phyloP scores from a whole-genome alignment of 1,140 invertebrate species.

The Ptiloglossa arizonensis region DNA sequence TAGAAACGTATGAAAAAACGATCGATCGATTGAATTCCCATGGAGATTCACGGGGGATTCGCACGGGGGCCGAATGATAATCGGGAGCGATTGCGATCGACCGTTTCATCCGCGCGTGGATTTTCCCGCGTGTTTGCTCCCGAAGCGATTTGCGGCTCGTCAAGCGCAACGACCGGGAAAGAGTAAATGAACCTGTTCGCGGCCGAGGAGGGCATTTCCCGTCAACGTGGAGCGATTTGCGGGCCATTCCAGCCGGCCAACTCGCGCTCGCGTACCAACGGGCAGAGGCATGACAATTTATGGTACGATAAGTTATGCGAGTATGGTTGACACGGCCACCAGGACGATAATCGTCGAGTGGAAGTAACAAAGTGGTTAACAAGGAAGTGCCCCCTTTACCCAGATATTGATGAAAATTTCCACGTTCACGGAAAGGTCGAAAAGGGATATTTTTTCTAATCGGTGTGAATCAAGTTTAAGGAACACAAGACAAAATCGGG shows the following conservation, averaged over 20 bases:
- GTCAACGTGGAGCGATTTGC: constrained; percentile 20
- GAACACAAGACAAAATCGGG: no score
- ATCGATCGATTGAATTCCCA: not conserved
- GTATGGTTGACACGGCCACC: no score
- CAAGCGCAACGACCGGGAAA: constrained; percentile 1
- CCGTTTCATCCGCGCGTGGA: not conserved
- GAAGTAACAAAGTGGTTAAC: no score
- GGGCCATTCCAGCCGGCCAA: not conserved
- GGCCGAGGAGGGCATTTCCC: not conserved
- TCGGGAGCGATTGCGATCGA: not conserved
- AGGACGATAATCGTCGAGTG: no score
- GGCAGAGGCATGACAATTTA: no score
- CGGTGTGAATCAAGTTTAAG: no score
- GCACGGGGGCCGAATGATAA: not conserved
- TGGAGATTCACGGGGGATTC: not conserved
- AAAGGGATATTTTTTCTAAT: no score
- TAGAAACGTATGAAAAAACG: constrained; percentile 4
- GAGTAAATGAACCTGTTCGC: constrained; percentile 16
- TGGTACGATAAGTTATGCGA: no score
- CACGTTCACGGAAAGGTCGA: no score
- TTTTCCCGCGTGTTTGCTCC: not conserved
- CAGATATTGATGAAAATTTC: no score
- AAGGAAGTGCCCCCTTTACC: no score
- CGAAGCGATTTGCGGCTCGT: not conserved
- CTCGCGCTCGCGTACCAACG: not conserved